Conservation (phyloP, 2,113 vertebrate species). For the Nanorana parkeri region DNA sequence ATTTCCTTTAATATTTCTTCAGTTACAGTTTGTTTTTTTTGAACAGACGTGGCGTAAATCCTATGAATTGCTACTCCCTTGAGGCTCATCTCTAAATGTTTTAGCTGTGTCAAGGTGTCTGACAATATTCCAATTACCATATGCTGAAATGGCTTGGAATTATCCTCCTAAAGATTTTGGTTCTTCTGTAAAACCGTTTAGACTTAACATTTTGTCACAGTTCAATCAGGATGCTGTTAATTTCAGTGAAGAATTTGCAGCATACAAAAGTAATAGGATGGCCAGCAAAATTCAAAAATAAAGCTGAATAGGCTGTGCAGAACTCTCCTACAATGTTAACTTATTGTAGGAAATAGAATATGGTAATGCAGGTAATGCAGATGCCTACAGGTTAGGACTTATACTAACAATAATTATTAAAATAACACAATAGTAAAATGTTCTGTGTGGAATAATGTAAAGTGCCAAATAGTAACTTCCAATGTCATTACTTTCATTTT, state of each 20-base stretch:
- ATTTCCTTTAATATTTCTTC: constrained; percentile 35
- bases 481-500: not conserved
- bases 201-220: constrained; percentile 46
- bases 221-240: constrained; percentile 38
- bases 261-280: not conserved
- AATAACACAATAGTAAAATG: not conserved
- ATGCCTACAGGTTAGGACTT: not conserved
- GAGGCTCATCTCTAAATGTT: constrained; percentile 41
- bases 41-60: constrained; percentile 31
- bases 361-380: constrained; percentile 4
- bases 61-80: constrained; percentile 45
- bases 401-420: constrained; percentile 3
- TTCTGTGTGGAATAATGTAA: not conserved
- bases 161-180: constrained; percentile 34
- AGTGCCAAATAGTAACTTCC: not conserved
- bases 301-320: not conserved
- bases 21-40: constrained; percentile 50
- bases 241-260: constrained; percentile 15
- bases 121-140: constrained; percentile 51
- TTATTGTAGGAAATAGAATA: not conserved
- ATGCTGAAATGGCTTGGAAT: constrained; percentile 44
- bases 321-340: not conserved
- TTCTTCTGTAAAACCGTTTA: constrained; percentile 3
- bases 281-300: not conserved
- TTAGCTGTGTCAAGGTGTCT: constrained; percentile 49